Evolutionary conservation across 2,797 vertebrate genomes (phyloP), one percentile per base, ranked within the genome.

Genomic region (Setipinna tenuifilis): DNA sequence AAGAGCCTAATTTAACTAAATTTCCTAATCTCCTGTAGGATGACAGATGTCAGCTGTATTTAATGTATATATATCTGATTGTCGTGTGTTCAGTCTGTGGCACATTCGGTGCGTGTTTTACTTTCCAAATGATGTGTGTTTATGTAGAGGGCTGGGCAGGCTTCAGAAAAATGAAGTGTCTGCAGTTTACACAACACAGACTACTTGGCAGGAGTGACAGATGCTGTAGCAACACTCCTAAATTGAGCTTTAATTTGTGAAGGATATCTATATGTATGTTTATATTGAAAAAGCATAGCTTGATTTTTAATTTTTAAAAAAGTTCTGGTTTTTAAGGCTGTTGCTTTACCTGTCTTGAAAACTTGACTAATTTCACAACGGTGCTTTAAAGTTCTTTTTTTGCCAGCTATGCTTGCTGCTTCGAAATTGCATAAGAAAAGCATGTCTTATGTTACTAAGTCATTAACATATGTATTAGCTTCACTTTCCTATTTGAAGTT

Each of bases 171-270:
- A 78, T 21, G 71, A 17, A 44, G 71, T 0, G 71, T 78, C 71
- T 41, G 71, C 31, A 21, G 35, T 44, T 78, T 78, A 78, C 71
- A 78, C 31, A 78, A 44, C 16, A 7, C 71, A 9, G 58, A n/a
- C 19, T 5, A 19, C 41, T 78, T 78, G 41, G 41, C 35, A 44
- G 71, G 35, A 78, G 17, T 78, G 35, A 21, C 25, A 87, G 84
- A 44, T 62, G 81, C 65, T 82, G 85, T 86, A 86, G 87, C 87
- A 84, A 78, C 58, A 68, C 46, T 58, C 71, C 44, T 81, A 57
- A 82, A 81, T 83, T 25, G n/a, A 87, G 87, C 84, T 85, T 85
- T 82, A 87, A 84, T 78, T 46, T 59, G 75, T 48, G 54, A 83
- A 68, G 41, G 46, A 83, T 78, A 17, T 44, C 14, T 50, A 41